Evolutionary conservation across 2,888 invertebrate genomes (phyloP), one percentile per base, ranked within the genome.

Genomic region (Pediacus dermestoides): DNA sequence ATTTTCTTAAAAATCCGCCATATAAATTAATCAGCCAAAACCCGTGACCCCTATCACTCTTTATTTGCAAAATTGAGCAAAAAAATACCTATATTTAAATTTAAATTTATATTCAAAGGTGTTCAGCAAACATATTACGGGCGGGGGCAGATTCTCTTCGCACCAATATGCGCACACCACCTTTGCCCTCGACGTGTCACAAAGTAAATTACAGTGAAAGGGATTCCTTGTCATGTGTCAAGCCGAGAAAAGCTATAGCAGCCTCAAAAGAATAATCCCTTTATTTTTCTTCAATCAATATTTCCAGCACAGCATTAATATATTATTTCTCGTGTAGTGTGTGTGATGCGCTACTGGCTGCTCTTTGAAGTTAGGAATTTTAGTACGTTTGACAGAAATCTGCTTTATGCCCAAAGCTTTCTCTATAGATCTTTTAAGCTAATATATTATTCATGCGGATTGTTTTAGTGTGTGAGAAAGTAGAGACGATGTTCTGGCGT

Each of bases 141-240:
- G n/a, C n/a, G n/a, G n/a, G n/a, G n/a, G n/a, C 37, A 45, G 41
- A 44, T 46, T 48, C 44, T 43, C 37, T 36, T n/a, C n/a, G n/a
- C n/a, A n/a, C n/a, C n/a, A n/a, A n/a, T n/a, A n/a, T n/a, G n/a
- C 35, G 47, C 47, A 50, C 40, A 21, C 35, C 33, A 39, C 42
- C 40, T 46, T 39, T 34, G 44, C 37, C 46, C 39, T 42, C 35
- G 35, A 38, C 42, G 50, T 59, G 58, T 57, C 60, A 55, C 58
- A 61, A 59, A 61, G 55, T 63, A 59, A 63, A 63, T 63, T 63
- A 63, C 53, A 56, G 57, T 63, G 60, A 63, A 63, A 63, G 63
- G 61, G 57, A 63, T 63, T 63, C 56, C 62, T 58, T 63, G 63
- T 63, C 60, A 62, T 54, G 55, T 60, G 62, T 59, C 63, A 60